Evolutionary conservation across 2,888 invertebrate species (phyloP).

Genomic region (Acheta domesticus): DNA sequence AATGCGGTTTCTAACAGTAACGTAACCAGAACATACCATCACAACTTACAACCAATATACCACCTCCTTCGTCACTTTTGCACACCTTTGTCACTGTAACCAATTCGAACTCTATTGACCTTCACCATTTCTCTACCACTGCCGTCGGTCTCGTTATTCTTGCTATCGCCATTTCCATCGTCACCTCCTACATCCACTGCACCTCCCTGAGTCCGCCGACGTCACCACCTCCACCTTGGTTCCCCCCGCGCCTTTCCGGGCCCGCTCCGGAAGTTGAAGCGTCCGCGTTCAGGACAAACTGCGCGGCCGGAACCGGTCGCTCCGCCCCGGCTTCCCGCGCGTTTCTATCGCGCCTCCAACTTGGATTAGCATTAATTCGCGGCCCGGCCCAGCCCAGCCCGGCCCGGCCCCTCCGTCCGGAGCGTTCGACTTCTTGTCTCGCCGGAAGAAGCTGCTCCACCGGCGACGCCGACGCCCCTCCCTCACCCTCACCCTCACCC

Average conservation of each 20-base stretch:
- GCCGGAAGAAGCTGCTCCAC: not conserved
- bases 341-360: not conserved
- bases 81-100: too few relatives aligned
- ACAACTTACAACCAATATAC: too few relatives aligned
- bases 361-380: slow-evolving; percentile 9
- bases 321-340: not conserved
- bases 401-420: not conserved
- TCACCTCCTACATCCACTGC: too few relatives aligned
- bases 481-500: not conserved
- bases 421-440: not conserved
- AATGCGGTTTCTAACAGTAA: too few relatives aligned
- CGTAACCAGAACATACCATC: too few relatives aligned
- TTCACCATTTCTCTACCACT: too few relatives aligned
- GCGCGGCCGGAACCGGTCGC: not conserved
- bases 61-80: too few relatives aligned
- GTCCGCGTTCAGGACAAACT: not conserved
- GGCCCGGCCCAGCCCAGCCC: not conserved
- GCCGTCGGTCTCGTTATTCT: too few relatives aligned
- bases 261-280: not conserved
- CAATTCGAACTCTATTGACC: too few relatives aligned
- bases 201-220: too few relatives aligned
- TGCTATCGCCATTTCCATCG: too few relatives aligned
- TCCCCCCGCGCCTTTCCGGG: not conserved
- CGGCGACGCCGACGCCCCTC: not conserved
- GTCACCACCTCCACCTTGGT: not conserved